These are phyloP conservation scores for Neofelis nebulosa DNA, from an alignment of 2,113 vertebrate genomes.

Conservation along the genomic window DNA sequence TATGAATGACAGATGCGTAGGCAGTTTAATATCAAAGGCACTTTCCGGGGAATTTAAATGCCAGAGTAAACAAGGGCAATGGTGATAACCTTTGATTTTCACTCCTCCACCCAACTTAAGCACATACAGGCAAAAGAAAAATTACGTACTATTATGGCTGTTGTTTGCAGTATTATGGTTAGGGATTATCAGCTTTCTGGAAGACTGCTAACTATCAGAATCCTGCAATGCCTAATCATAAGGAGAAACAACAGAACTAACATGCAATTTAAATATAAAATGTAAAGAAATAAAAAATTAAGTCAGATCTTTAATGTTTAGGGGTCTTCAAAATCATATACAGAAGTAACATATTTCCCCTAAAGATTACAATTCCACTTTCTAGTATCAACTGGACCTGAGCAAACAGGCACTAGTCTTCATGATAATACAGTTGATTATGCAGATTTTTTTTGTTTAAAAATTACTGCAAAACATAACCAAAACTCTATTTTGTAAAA, in stretches of 20 bases:
- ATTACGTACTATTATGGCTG: constrained; percentile 29
- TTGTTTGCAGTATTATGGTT: neutral
- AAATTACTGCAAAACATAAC: neutral
- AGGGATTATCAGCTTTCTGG: constrained; percentile 38
- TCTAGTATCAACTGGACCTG: neutral
- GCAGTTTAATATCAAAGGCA: constrained; percentile 12
- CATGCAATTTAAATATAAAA: constrained; percentile 31
- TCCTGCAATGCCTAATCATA: constrained; percentile 26
- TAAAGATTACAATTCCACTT: neutral
- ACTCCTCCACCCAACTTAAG: constrained; percentile 49
- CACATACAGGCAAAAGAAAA: constrained; percentile 52
- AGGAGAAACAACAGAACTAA: constrained; percentile 46
- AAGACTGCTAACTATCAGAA: constrained; percentile 31
- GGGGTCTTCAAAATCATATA: constrained; percentile 37
- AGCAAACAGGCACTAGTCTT: neutral
- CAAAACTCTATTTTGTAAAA: neutral
- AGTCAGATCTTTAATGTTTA: constrained; percentile 36
- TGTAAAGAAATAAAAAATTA: neutral
- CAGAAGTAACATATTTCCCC: neutral
- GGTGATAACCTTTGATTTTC: constrained; percentile 61
- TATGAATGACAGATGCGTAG: neutral
- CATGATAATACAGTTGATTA: neutral
- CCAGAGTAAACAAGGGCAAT: constrained; percentile 68
- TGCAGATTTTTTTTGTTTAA: neutral
- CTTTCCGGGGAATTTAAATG: constrained; percentile 28